phyloP scores from a whole-genome alignment of 2,113 vertebrate species.

The Tonatia bakeri region DNA sequence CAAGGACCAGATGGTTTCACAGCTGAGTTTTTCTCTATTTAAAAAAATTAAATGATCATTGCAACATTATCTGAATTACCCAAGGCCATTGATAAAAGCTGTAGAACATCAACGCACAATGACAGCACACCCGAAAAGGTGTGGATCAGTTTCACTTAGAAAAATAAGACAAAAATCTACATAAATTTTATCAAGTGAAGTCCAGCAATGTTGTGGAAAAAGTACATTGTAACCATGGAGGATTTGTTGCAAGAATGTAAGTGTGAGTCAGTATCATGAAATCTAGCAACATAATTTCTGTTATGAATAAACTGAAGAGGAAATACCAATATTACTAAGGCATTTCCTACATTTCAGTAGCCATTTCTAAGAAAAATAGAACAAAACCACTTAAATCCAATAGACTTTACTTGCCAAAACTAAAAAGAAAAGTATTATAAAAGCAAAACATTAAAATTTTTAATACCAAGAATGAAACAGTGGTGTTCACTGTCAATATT shows the following conservation, averaged over 20 bases:
- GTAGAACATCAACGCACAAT: neutral
- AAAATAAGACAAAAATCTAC: neutral
- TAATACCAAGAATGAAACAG: neutral
- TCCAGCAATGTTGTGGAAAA: neutral
- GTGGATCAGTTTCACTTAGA: neutral
- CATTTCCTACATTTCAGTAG: neutral
- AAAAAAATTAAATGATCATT: slow-evolving; percentile 27
- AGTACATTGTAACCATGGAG: neutral
- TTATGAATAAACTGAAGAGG: neutral
- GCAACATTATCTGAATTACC: slow-evolving; percentile 12
- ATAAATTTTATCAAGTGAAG: neutral
- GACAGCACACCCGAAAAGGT: neutral
- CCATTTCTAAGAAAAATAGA: neutral
- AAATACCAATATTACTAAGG: neutral
- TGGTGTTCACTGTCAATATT: neutral
- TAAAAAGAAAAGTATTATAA: neutral
- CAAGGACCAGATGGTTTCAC: slow-evolving; percentile 12
- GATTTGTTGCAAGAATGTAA: neutral
- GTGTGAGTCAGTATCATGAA: neutral
- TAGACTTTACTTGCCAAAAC: neutral
- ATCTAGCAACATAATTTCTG: neutral
- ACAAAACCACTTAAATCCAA: neutral
- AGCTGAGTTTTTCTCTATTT: slow-evolving; percentile 47
- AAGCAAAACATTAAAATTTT: neutral
- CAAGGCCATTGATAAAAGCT: neutral